phyloP scores from a whole-genome alignment of 35 echinoderm and acorn worm genomes.

The Holothuria glaberrima region DNA sequence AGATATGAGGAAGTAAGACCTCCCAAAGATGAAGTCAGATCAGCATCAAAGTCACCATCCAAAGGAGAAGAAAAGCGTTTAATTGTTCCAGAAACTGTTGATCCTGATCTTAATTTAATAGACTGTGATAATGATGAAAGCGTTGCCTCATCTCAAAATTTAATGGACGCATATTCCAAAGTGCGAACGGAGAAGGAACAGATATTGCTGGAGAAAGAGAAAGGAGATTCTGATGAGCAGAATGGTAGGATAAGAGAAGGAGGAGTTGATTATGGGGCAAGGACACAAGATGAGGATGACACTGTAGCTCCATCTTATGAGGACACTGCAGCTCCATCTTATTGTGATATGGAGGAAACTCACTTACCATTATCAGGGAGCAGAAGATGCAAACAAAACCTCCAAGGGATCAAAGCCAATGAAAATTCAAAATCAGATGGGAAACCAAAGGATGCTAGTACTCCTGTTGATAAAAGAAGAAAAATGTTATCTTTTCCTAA shows the following conservation, averaged over 20 bases:
- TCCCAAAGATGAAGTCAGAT: background rate
- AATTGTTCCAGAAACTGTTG: slow-evolving; percentile 26
- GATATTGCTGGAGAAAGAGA: no score
- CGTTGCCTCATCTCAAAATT: no score
- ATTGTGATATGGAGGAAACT: no score
- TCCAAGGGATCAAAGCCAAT: no score
- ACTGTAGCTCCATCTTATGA: background rate
- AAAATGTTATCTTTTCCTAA: no score
- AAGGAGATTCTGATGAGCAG: background rate
- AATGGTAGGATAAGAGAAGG: background rate
- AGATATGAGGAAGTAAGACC: slow-evolving; percentile 7
- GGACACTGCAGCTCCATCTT: no score
- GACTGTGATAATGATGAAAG: background rate
- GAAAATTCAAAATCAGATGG: background rate
- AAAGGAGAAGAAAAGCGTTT: background rate
- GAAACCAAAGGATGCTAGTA: background rate
- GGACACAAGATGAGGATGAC: background rate
- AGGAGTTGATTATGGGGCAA: background rate
- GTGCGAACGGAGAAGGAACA: no score
- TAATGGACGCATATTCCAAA: no score
- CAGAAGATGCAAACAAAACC: no score
- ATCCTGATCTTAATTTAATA: slow-evolving; percentile 12
- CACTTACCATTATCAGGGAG: no score
- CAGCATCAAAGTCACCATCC: background rate
- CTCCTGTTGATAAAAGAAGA: background rate